Evolutionary conservation across 2,797 vertebrate genomes (phyloP).

Genomic region (Jordanella pulchra): DNA sequence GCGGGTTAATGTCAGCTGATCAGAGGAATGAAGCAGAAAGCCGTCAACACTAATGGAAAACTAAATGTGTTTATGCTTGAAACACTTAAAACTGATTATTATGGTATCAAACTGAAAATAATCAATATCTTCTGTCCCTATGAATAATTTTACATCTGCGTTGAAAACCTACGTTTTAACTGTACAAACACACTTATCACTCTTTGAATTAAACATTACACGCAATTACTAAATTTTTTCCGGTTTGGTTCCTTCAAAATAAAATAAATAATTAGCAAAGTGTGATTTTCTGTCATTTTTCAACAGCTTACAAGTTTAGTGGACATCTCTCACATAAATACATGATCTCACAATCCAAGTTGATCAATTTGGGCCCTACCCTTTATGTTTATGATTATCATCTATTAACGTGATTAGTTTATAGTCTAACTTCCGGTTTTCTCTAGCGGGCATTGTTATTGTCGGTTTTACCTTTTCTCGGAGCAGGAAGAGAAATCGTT

Average conservation of each 20-base stretch:
- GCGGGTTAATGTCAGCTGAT: too few relatives aligned
- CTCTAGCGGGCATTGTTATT: fast-evolving
- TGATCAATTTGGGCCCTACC: neutral
- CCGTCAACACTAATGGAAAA: too few relatives aligned
- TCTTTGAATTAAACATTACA: neutral
- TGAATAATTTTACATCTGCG: too few relatives aligned
- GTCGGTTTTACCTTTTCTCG: fast-evolving
- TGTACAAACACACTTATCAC: neutral
- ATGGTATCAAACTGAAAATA: too few relatives aligned
- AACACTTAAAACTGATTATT: too few relatives aligned
- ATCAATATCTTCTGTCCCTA: too few relatives aligned
- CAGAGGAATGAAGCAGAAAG: too few relatives aligned
- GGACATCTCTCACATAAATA: neutral
- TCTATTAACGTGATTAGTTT: fast-evolving
- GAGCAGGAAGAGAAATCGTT: neutral
- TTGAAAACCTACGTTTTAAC: too few relatives aligned
- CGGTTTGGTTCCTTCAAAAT: slow-evolving; percentile 12
- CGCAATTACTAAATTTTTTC: neutral
- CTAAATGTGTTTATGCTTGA: too few relatives aligned
- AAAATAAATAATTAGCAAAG: slow-evolving; percentile 1
- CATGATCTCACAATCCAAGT: neutral
- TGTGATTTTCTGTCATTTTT: neutral
- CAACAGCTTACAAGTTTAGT: neutral
- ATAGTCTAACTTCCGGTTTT: neutral
- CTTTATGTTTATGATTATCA: neutral